Conservation (phyloP, 2,888 invertebrate species). For the Cetonia aurata region DNA sequence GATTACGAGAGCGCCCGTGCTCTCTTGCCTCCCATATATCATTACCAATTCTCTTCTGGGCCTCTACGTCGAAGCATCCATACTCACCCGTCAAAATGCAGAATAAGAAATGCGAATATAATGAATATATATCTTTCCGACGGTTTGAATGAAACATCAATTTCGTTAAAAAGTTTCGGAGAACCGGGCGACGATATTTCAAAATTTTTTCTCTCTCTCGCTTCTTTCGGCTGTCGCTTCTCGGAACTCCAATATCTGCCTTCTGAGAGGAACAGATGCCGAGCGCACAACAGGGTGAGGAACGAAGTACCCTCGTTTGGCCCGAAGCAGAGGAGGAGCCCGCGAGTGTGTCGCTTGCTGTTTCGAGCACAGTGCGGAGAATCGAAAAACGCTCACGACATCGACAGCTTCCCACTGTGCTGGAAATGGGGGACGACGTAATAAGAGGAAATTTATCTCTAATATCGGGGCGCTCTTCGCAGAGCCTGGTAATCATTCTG, state of each 20-base stretch:
- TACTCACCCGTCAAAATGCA: not conserved
- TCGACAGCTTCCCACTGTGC: not conserved
- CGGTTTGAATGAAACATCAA: slow-evolving; percentile 36
- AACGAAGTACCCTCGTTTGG: too few species aligned
- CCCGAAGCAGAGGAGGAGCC: too few species aligned
- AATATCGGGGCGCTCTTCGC: slow-evolving; percentile 23
- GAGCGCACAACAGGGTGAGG: not conserved
- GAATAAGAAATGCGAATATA: slow-evolving; percentile 33
- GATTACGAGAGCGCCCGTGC: not conserved
- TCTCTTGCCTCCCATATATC: slow-evolving; percentile 17
- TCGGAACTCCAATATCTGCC: not conserved
- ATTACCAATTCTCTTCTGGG: slow-evolving; percentile 21
- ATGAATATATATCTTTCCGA: slow-evolving; percentile 35
- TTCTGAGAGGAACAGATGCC: slow-evolving; percentile 22
- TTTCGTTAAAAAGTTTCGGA: slow-evolving; percentile 36
- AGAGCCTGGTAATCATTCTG: slow-evolving; percentile 22
- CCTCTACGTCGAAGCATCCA: not conserved
- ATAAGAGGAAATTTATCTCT: slow-evolving; percentile 34
- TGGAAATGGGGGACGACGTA: slow-evolving; percentile 14
- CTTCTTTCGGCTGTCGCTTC: slow-evolving; percentile 12
- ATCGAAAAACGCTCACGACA: not conserved
- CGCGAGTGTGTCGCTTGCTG: too few species aligned
- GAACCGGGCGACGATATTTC: slow-evolving; percentile 30
- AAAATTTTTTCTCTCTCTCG: slow-evolving; percentile 17
- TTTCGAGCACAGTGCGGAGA: not conserved